Base-by-base conservation (phyloP, 2,113 vertebrate genomes). In the Tinamus guttatus region DNA sequence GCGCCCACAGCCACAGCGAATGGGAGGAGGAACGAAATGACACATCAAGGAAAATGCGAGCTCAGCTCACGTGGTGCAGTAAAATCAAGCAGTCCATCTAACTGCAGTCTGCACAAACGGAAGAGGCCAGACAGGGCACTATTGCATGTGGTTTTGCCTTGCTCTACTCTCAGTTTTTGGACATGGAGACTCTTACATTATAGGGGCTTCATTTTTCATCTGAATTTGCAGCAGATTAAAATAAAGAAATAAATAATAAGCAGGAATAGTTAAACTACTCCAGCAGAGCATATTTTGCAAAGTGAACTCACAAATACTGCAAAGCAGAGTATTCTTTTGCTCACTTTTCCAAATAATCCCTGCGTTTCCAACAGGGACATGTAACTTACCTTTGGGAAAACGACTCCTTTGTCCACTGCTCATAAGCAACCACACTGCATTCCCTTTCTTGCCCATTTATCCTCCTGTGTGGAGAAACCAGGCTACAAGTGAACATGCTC, bases 41-140 rank as follows among this genome's bases (percentile, higher is more conserved):
- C 85, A 65, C 86, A 45, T 21, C 2, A 17, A 65, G 88, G 62
- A 68, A 89, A 84, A 58, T 0, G 49, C 85, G 60, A 45, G 52
- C 85, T 93, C 92, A 84, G 94, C 74, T 93, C 95, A 90, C 83
- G 65, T 47, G 86, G 69, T 41, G 83, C 65, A 45, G 69, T 54
- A 71, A 64, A 94, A 62, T 60, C 0, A 13, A 45, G 54, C 92
- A 38, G 95, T 93, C 69, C 28, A 63, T 88, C 84, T 5, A 5
- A 58, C 60, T 36, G 5, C 83, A 86, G 36, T 41, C 77, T 90
- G 74, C 49, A 64, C 75, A 76, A 68, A 58, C 69, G 84, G 64
- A 76, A 49, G 51, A 43, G 63, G 52, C 63, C 75, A 84, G 80
- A 11, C 75, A 78, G 21, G 5, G 10, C 18, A 8, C 75, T 36